Conservation (phyloP, 2,113 vertebrate species). For the Cepphus grylle region DNA sequence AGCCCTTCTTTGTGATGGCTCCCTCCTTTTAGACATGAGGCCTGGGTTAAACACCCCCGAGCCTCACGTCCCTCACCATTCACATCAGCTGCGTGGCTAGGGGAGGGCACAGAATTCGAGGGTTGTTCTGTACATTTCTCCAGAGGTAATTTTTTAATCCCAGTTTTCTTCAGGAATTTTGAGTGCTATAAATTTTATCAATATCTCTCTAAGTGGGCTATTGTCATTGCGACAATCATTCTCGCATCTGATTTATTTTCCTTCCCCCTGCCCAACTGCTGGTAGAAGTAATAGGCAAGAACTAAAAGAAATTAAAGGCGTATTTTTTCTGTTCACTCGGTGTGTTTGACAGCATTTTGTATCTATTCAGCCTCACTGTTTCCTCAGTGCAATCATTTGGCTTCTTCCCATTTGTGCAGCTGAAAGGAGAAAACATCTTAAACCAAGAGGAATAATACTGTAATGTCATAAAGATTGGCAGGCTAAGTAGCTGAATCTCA, state of each 20-base stretch:
- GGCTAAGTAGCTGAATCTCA: not conserved
- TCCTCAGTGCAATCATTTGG: constrained; percentile 27
- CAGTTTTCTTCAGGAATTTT: not conserved
- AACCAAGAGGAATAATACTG: constrained; percentile 2
- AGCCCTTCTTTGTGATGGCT: not conserved
- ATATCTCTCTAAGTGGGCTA: not conserved
- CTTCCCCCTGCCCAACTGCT: not conserved
- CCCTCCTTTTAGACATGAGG: not conserved
- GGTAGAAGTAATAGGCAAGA: constrained; percentile 26
- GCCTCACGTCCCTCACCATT: not conserved
- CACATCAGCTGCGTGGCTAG: not conserved
- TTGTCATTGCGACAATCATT: not conserved
- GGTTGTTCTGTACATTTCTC: not conserved
- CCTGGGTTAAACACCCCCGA: not conserved
- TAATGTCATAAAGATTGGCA: not conserved
- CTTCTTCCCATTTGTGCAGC: constrained; percentile 20
- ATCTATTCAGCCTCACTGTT: constrained; percentile 1
- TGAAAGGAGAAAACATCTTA: constrained; percentile 25
- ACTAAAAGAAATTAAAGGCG: constrained; percentile 37
- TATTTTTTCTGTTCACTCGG: constrained; percentile 16
- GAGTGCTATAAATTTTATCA: not conserved
- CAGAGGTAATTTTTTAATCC: not conserved
- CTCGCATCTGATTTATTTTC: not conserved
- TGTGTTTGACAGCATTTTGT: constrained; percentile 37
- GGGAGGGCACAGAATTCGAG: not conserved